Conservation (phyloP, 2,797 vertebrate species). For the Menidia menidia region DNA sequence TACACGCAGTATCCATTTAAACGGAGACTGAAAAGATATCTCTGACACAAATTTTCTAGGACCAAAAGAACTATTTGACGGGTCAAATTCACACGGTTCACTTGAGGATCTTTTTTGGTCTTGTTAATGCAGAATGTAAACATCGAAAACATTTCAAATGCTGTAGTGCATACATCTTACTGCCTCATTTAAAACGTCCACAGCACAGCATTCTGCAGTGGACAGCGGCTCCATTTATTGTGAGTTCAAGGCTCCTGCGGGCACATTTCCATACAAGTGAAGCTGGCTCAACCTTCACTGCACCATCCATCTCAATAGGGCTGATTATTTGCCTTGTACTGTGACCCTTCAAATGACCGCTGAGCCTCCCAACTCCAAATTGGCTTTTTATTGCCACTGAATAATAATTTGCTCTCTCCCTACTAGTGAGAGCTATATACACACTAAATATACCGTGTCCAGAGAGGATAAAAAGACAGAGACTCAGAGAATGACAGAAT, state of each 20-base stretch:
- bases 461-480: slow-evolving; percentile 54
- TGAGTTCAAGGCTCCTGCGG: slow-evolving; percentile 63
- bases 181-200: slow-evolving; percentile 20
- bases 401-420: slow-evolving; percentile 75
- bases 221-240: slow-evolving; percentile 60
- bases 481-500: slow-evolving; percentile 38
- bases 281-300: slow-evolving; percentile 58
- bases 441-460: slow-evolving; percentile 71
- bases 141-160: slow-evolving; percentile 28
- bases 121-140: slow-evolving; percentile 29
- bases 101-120: slow-evolving; percentile 13
- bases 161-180: slow-evolving; percentile 13
- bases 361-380: slow-evolving; percentile 73
- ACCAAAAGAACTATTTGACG: background rate
- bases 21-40: background rate
- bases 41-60: background rate
- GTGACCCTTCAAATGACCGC: slow-evolving; percentile 76
- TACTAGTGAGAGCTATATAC: slow-evolving; percentile 72
- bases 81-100: slow-evolving; percentile 6
- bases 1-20: slow-evolving; percentile 8
- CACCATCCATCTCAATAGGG: slow-evolving; percentile 74
- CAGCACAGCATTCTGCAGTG: slow-evolving; percentile 54
- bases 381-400: slow-evolving; percentile 81
- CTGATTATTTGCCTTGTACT: slow-evolving; percentile 72
- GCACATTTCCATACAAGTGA: slow-evolving; percentile 65